Conservation (phyloP, 30 jellyfish, hydroid and myxozoan species). For the Cassiopea andromeda region DNA sequence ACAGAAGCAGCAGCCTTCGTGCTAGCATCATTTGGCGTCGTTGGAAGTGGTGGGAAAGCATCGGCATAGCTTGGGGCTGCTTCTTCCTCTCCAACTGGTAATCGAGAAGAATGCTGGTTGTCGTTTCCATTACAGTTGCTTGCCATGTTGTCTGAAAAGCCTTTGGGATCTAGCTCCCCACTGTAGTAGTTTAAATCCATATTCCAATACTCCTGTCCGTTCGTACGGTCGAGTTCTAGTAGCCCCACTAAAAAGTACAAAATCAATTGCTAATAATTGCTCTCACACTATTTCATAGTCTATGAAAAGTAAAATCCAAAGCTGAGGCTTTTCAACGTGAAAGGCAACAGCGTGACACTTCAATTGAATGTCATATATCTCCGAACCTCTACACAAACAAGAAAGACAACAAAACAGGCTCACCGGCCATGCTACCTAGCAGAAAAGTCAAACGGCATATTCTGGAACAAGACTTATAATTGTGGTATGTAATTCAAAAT, state of each 20-base stretch:
- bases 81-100: conserved; percentile 35
- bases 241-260: conserved; percentile 83
- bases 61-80: conserved; percentile 97
- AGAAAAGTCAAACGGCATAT: too few species aligned
- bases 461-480: too few species aligned
- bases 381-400: background rate
- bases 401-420: too few species aligned
- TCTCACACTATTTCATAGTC: background rate
- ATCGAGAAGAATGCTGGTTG: conserved; percentile 40
- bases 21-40: conserved; percentile 71
- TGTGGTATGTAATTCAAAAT: too few species aligned
- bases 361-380: background rate
- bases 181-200: conserved; percentile 74
- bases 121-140: conserved; percentile 51
- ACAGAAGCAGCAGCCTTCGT: conserved; percentile 42
- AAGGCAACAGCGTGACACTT: background rate
- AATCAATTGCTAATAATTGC: background rate
- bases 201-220: conserved; percentile 98
- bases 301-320: too few species aligned
- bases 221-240: conserved; percentile 93
- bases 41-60: conserved; percentile 98
- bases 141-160: conserved; percentile 64
- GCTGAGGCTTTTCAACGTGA: background rate
- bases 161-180: conserved; percentile 74
- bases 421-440: too few species aligned